Percentiles rank a stretch among this genome's conserved stretches.
Conservation (phyloP, 2,888 invertebrate genomes). For the Clostera curtula region DNA sequence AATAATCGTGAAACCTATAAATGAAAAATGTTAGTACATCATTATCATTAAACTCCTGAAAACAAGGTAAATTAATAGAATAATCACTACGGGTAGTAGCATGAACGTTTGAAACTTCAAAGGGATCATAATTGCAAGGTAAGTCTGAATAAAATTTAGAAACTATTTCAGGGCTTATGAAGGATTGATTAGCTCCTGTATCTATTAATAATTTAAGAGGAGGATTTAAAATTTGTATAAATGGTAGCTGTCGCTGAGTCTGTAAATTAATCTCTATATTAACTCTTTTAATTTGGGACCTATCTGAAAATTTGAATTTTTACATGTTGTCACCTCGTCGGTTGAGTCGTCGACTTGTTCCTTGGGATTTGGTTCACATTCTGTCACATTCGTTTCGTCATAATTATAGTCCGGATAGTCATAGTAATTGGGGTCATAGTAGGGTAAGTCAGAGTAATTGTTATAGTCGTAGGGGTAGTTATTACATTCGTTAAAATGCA, state of each 20-base stretch:
- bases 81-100: conserved; percentile 16
- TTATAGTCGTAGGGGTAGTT: not conserved
- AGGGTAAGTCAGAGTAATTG: conserved; percentile 3
- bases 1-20: conserved; percentile 24
- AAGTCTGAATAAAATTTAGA: conserved; percentile 8
- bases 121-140: conserved; percentile 16
- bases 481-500: conserved; percentile 14
- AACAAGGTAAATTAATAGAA: conserved; percentile 20
- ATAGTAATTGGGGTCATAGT: conserved; percentile 3
- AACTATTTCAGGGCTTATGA: conserved; percentile 18
- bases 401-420: conserved; percentile 3
- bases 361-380: not conserved
- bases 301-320: conserved; percentile 20
- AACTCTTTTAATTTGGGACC: conserved; percentile 3
- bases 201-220: conserved; percentile 22
- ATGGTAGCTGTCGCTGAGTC: conserved; percentile 15
- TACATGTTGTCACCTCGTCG: too few species aligned
- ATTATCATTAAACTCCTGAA: conserved; percentile 11
- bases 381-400: conserved; percentile 1
- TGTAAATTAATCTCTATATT: conserved; percentile 23
- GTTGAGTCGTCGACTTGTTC: not conserved
- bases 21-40: conserved; percentile 14
- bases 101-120: conserved; percentile 22
- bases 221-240: conserved; percentile 16
- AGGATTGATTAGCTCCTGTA: conserved; percentile 19